Conservation (phyloP, 2,113 vertebrate species). For the Pedetes capensis region DNA sequence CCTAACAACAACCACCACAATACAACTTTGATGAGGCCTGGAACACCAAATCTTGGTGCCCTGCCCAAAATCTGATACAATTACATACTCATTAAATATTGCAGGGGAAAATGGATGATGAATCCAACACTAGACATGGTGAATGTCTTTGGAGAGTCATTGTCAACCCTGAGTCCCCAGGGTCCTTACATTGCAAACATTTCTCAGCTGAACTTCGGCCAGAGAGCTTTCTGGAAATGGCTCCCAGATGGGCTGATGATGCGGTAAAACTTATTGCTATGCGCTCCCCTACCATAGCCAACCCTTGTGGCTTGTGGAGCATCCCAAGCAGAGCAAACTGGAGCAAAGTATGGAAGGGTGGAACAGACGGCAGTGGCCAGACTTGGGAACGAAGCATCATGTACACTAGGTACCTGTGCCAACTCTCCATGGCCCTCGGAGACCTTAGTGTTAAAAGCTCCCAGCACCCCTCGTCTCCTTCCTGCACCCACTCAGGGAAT, state of each 20-base stretch:
- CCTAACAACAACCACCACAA: no score
- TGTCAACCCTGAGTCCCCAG: background rate
- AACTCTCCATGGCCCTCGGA: background rate
- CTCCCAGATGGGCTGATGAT: background rate
- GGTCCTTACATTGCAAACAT: background rate
- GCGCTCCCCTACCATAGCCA: rapidly evolving
- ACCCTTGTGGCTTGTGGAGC: background rate
- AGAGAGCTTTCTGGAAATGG: constrained; percentile 16
- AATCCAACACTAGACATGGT: no score
- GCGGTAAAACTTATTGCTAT: background rate
- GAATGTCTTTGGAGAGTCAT: background rate
- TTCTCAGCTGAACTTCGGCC: background rate
- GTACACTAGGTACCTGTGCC: no score
- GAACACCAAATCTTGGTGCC: background rate
- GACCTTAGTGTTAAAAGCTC: background rate
- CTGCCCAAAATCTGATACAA: background rate
- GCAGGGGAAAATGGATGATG: background rate
- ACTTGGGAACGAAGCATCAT: background rate
- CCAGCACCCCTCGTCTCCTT: rapidly evolving
- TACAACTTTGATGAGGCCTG: no score
- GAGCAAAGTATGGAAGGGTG: background rate
- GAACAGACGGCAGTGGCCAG: background rate
- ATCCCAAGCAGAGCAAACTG: background rate
- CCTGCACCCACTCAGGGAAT: background rate
- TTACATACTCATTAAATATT: background rate